Evolutionary conservation across 2,113 vertebrate species (phyloP), one percentile per base, ranked within the genome.

Genomic region (Psammodynastes pulverulentus): DNA sequence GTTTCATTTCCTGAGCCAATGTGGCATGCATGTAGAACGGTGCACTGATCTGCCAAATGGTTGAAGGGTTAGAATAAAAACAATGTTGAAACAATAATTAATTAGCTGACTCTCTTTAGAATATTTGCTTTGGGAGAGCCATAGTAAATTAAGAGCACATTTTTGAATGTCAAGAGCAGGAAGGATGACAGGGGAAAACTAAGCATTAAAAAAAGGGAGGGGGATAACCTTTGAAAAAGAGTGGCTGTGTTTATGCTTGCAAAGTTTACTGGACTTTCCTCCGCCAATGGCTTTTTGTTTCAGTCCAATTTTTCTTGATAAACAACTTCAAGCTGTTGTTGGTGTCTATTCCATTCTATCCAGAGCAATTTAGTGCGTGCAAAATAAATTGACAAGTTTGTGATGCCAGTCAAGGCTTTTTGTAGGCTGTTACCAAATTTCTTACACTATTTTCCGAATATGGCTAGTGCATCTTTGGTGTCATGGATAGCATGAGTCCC

Each of bases 21-120:
- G 94, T 93, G 93, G 93, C 95, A 95, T 93, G 91, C 86, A 94
- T 93, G 9, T 88, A 93, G 79, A 94, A 90, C 92, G 89, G 90
- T 95, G 96, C 95, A 88, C 94, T 95, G 91, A 95, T 51, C 46
- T 95, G 92, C 93, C 95, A 96, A 93, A 93, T 94, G 96, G 95
- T 96, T 93, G 95, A 94, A 97, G 94, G 93, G 96, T 92, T 93
- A 49, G 79, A 94, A 94, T 92, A 96, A 95, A 96, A 96, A 94
- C 91, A 46, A 94, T 95, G 92, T 89, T 95, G 96, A 96, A 97
- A 95, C 95, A 97, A 95, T 97, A 97, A 96, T 95, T 97, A 97
- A 97, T 96, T 96, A 95, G 92, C 90, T 96, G 95, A 94, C 91
- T 94, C 96, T 94, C 94, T 96, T 93, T 93, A 90, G 93, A 93